Conservation (phyloP, 2,888 invertebrate genomes). For the Apodemia zela region DNA sequence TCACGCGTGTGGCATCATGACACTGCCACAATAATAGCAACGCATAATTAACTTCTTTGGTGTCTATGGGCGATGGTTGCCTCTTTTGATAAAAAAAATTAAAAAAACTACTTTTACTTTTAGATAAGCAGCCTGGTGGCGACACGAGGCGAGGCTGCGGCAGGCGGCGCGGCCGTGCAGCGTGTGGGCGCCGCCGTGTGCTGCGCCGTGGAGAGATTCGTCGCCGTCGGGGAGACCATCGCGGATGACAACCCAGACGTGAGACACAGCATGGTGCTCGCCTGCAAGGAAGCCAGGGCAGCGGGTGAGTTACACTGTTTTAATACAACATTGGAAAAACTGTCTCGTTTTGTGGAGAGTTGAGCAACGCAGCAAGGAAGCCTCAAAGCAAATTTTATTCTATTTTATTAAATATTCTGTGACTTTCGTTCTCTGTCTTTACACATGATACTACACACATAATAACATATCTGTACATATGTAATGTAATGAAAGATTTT, state of each 20-base stretch:
- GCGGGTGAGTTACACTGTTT: slow-evolving; percentile 85
- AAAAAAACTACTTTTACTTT: not conserved
- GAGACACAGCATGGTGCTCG: slow-evolving; percentile 98
- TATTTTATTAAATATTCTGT: too few relatives aligned
- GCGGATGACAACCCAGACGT: slow-evolving; percentile 99
- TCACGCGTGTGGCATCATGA: too few relatives aligned
- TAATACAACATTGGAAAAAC: not conserved
- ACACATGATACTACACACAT: too few relatives aligned
- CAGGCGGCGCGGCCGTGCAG: slow-evolving; percentile 86
- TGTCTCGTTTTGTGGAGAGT: too few relatives aligned
- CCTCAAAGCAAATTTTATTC: too few relatives aligned
- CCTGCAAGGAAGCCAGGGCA: slow-evolving; percentile 96
- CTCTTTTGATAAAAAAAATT: too few relatives aligned
- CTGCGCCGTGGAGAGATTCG: slow-evolving; percentile 98
- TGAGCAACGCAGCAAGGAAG: not conserved
- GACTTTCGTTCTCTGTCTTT: too few relatives aligned
- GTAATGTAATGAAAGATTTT: too few relatives aligned
- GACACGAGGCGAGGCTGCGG: slow-evolving; percentile 84
- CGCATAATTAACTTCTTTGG: too few relatives aligned
- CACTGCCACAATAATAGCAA: too few relatives aligned
- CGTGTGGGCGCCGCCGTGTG: slow-evolving; percentile 98
- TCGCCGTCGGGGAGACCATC: slow-evolving; percentile 98
- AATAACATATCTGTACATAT: too few relatives aligned
- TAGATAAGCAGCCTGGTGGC: slow-evolving; percentile 94
- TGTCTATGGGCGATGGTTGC: too few relatives aligned